These are phyloP conservation scores for Strigamia maritima DNA, from an alignment of 2,888 invertebrate genomes.

Conservation along the genomic window DNA sequence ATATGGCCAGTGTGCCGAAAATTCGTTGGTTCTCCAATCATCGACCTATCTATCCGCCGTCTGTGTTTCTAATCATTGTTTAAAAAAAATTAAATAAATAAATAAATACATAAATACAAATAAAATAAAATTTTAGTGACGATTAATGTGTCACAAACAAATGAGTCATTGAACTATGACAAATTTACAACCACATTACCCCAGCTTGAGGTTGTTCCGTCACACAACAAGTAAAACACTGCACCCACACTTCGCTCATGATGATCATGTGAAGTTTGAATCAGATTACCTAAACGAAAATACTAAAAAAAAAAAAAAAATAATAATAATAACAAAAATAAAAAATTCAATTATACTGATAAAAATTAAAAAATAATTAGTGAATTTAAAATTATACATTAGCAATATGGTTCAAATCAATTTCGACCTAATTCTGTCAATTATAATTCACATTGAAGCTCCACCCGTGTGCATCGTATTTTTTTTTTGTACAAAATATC, in stretches of 20 bases:
- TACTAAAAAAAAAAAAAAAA: not conserved
- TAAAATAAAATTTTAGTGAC: not conserved
- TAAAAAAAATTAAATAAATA: not conserved
- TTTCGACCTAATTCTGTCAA: not conserved
- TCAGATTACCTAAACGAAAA: not conserved
- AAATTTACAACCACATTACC: constrained; percentile 40
- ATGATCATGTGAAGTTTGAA: not conserved
- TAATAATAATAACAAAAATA: not conserved
- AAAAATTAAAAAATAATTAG: not conserved
- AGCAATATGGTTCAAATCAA: not conserved
- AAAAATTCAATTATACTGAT: no score
- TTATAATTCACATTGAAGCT: not conserved
- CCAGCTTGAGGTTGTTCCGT: constrained; percentile 66
- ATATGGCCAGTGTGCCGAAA: constrained; percentile 92
- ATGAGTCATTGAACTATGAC: not conserved
- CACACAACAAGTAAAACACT: constrained; percentile 88
- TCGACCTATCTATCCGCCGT: constrained; percentile 66
- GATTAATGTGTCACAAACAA: constrained; percentile 7
- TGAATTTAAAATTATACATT: not conserved
- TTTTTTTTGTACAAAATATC: no score
- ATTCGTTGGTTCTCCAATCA: constrained; percentile 94
- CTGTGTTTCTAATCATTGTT: constrained; percentile 47
- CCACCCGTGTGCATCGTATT: not conserved
- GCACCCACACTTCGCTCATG: constrained; percentile 72
- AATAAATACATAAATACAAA: not conserved